Conservation (phyloP, 2,113 vertebrate genomes). For the Percina caprodes region DNA sequence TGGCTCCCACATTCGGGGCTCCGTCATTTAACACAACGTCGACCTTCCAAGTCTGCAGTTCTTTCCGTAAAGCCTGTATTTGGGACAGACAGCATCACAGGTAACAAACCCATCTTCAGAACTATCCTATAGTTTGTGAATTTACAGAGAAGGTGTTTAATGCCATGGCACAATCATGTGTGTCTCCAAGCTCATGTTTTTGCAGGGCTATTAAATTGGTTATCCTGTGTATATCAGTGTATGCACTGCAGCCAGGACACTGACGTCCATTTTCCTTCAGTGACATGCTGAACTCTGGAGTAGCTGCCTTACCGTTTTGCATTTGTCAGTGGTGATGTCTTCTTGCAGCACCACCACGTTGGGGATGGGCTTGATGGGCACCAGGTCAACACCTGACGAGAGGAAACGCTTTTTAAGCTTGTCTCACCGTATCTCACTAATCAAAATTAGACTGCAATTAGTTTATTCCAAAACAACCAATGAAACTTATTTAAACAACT, state of each 20-base stretch:
- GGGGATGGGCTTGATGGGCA: constrained; percentile 94
- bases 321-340: constrained; percentile 96
- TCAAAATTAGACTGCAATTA: neutral
- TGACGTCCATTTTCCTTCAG: neutral
- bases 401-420: neutral
- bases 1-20: constrained; percentile 94
- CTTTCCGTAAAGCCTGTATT: constrained; percentile 90
- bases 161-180: neutral
- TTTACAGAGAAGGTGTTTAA: neutral
- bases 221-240: neutral
- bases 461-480: neutral
- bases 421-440: neutral
- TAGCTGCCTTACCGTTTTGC: constrained; percentile 87
- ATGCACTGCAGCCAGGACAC: neutral
- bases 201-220: neutral
- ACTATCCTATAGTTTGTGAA: neutral
- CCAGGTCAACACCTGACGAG: constrained; percentile 92
- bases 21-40: constrained; percentile 97
- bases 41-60: constrained; percentile 97
- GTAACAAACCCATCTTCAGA: neutral
- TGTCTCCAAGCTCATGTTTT: neutral
- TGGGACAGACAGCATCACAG: neutral
- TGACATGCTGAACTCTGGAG: neutral
- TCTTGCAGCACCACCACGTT: constrained; percentile 93
- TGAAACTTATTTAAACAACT: neutral